Evolutionary conservation across 2,797 vertebrate genomes (phyloP).

Genomic region (Danio kyathit): DNA sequence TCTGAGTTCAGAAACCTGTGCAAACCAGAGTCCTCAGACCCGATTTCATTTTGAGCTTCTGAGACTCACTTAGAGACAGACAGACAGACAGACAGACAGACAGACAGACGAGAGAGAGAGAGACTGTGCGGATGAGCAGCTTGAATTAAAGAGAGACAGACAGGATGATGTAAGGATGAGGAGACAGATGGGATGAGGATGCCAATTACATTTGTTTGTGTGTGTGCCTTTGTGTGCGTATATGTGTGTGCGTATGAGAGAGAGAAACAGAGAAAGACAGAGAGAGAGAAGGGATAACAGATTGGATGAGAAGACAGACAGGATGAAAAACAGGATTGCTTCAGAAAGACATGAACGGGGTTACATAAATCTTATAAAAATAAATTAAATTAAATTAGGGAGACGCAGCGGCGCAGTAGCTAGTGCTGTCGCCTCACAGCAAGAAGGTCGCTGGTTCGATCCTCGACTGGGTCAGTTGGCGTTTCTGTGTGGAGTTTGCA

Average conservation of each 20-base stretch:
- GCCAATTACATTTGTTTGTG: no score
- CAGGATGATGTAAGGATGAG: background rate
- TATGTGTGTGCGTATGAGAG: no score
- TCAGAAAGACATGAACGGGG: background rate
- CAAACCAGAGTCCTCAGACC: background rate
- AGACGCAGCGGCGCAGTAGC: no score
- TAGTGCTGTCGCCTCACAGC: no score
- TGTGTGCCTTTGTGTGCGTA: no score
- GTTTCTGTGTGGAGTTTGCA: no score
- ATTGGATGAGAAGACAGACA: background rate
- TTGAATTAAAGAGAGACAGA: background rate
- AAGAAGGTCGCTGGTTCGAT: no score
- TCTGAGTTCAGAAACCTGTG: background rate
- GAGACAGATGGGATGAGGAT: background rate
- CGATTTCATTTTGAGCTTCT: background rate
- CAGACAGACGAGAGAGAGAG: conserved; percentile 7
- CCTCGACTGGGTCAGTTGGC: no score
- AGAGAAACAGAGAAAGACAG: conserved; percentile 10
- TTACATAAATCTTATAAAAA: no score
- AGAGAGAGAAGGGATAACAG: background rate
- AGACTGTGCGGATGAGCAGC: background rate
- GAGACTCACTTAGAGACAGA: conserved; percentile 7
- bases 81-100: background rate
- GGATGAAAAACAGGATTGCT: background rate
- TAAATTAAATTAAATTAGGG: background rate